phyloP scores from a whole-genome alignment of 2,888 invertebrate genomes.

The Balanococcus diminutus region DNA sequence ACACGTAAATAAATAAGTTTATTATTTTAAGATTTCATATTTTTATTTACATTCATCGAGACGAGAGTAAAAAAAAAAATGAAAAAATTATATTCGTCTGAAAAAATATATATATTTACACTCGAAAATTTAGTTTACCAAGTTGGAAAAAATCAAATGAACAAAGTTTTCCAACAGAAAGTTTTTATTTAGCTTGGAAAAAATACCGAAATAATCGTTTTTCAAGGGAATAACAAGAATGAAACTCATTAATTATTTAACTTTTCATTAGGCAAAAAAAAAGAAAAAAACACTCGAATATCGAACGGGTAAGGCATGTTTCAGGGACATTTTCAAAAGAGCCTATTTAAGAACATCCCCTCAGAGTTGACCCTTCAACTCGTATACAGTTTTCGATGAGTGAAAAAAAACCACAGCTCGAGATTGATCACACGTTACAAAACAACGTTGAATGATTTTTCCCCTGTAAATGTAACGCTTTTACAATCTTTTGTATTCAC shows the following conservation, averaged over 20 bases:
- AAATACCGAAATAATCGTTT: constrained; percentile 50
- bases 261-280: constrained; percentile 53
- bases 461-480: constrained; percentile 48
- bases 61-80: neutral
- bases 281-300: constrained; percentile 9
- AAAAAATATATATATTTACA: neutral
- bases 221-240: constrained; percentile 47
- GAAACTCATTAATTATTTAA: constrained; percentile 54
- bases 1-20: too few relatives aligned
- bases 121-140: constrained; percentile 12
- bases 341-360: constrained; percentile 49
- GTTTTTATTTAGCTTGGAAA: constrained; percentile 40
- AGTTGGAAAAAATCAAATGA: constrained; percentile 45
- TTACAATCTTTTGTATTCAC: constrained; percentile 50
- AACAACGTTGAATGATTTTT: constrained; percentile 53
- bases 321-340: constrained; percentile 53
- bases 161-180: constrained; percentile 52
- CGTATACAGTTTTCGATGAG: constrained; percentile 51
- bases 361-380: constrained; percentile 52
- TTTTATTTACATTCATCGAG: neutral
- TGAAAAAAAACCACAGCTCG: constrained; percentile 39
- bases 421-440: constrained; percentile 54
- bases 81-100: neutral
- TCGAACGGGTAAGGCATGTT: constrained; percentile 50
- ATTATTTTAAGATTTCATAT: neutral